phyloP scores from a whole-genome alignment of 1,140 invertebrate genomes.

The Diprion similis region DNA sequence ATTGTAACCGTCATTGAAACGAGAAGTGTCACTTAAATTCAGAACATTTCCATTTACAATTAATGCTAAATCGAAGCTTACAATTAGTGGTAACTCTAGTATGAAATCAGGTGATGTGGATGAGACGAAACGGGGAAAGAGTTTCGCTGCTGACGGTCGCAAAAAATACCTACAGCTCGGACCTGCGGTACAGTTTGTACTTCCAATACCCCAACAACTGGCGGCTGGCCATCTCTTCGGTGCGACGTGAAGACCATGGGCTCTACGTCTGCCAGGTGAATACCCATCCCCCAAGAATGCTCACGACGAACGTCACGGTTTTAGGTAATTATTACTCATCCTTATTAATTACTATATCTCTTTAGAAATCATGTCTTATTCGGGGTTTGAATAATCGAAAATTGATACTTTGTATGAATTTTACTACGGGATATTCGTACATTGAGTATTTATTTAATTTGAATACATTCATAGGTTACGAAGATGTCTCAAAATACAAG shows the following conservation, averaged over 20 bases:
- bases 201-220: conserved; percentile 80
- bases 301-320: conserved; percentile 55
- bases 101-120: conserved; percentile 64
- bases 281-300: conserved; percentile 76
- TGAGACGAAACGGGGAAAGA: conserved; percentile 58
- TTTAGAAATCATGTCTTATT: no score
- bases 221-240: conserved; percentile 77
- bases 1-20: no score
- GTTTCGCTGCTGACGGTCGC: conserved; percentile 65
- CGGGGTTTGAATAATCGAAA: no score
- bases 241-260: conserved; percentile 75
- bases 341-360: no score
- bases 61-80: not conserved
- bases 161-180: conserved; percentile 62
- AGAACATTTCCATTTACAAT: not conserved
- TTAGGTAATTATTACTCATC: conserved; percentile 43
- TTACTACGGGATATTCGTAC: no score
- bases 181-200: conserved; percentile 59
- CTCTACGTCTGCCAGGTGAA: conserved; percentile 86
- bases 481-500: no score
- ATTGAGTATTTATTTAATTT: no score
- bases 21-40: not conserved
- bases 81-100: not conserved
- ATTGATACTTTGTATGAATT: no score
- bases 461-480: no score